phyloP scores from a whole-genome alignment of 2,797 vertebrate genomes.

The Chrysolophus pictus region DNA sequence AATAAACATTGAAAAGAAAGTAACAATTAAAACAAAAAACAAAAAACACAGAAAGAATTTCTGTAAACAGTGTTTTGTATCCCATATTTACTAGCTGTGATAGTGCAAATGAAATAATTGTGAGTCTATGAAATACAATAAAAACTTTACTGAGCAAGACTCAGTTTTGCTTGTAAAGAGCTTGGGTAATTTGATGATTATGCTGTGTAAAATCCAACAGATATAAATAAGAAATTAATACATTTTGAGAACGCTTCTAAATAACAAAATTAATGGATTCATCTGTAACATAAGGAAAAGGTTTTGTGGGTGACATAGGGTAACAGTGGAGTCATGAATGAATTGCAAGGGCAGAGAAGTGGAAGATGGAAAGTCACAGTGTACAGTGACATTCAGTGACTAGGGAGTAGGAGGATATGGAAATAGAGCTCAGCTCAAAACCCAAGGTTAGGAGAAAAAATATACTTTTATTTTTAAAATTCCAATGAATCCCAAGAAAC shows the following conservation, averaged over 20 bases:
- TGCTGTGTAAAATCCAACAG: background rate
- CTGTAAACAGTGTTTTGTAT: background rate
- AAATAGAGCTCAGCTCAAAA: background rate
- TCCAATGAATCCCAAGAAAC: background rate
- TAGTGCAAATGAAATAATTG: background rate
- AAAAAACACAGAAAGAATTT: background rate
- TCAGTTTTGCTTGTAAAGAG: background rate
- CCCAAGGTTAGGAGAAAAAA: background rate
- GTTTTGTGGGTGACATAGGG: background rate
- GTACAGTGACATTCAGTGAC: no score
- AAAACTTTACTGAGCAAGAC: background rate
- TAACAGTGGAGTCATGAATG: background rate
- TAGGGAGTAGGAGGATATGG: background rate
- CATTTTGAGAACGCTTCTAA: background rate
- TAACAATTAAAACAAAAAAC: background rate
- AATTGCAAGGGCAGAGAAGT: rapidly evolving
- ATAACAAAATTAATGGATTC: background rate
- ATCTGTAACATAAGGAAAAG: background rate
- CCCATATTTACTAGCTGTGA: background rate
- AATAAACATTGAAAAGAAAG: background rate
- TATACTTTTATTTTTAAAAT: background rate
- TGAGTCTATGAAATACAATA: background rate
- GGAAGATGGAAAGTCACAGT: background rate
- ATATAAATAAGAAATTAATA: background rate
- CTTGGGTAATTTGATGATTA: background rate